Conservation (phyloP, 2,797 vertebrate species). For the Anguilla obscura region DNA sequence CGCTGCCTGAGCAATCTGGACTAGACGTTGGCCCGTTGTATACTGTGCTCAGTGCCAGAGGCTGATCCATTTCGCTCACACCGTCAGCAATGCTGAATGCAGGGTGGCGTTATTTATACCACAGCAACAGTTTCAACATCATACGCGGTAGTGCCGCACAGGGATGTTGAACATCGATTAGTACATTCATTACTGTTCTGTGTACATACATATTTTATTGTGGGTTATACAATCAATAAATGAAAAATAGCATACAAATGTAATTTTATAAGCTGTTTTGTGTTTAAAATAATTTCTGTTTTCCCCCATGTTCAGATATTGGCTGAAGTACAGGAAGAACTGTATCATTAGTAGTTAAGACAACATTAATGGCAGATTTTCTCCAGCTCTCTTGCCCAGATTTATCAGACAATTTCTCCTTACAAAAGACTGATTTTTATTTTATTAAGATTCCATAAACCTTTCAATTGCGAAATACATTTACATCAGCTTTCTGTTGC, state of each 20-base stretch:
- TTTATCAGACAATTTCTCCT: background rate
- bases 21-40: slow-evolving; percentile 14
- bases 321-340: background rate
- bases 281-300: background rate
- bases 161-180: background rate
- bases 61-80: slow-evolving; percentile 53
- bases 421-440: background rate
- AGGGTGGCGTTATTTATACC: slow-evolving; percentile 1
- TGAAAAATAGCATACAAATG: too few relatives aligned
- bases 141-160: background rate
- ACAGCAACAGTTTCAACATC: background rate
- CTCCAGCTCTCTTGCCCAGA: background rate
- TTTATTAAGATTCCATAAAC: slow-evolving; percentile 53
- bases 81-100: background rate
- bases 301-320: background rate
- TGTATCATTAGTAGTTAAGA: background rate
- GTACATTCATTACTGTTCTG: background rate
- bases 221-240: background rate
- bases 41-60: background rate
- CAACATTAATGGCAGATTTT: background rate
- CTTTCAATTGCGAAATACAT: slow-evolving; percentile 58
- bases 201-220: background rate
- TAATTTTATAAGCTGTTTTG: background rate
- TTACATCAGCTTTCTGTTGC: slow-evolving; percentile 54
- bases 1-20: slow-evolving; percentile 1